Percentiles rank a stretch among this genome's conserved stretches.
Conservation (phyloP, 2,888 invertebrate genomes). For the Dynastes maya region DNA sequence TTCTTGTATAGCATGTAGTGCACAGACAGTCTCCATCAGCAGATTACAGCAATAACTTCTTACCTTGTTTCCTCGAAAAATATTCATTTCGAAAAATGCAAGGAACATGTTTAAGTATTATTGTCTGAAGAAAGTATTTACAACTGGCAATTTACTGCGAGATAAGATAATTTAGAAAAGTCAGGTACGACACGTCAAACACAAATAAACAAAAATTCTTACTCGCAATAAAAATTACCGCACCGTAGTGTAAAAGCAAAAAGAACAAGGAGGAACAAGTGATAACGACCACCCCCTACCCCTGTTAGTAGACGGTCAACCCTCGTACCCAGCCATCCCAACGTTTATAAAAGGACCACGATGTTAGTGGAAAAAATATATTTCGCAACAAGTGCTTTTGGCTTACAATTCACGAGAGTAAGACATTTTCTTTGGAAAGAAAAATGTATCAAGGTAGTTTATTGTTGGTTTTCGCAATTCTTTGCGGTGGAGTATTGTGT, state of each 20-base stretch:
- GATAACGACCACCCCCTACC: slow-evolving; percentile 14
- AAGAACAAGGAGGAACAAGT: background rate
- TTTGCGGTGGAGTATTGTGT: slow-evolving; percentile 17
- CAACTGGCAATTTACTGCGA: background rate
- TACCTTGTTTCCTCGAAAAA: background rate
- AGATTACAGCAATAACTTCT: background rate
- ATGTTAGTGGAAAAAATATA: slow-evolving; percentile 1
- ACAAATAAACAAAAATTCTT: slow-evolving; percentile 32
- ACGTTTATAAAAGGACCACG: slow-evolving; percentile 29
- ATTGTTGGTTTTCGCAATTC: slow-evolving; percentile 7
- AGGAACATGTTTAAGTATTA: background rate
- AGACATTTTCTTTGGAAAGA: background rate
- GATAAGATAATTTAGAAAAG: slow-evolving; percentile 19
- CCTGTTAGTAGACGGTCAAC: background rate
- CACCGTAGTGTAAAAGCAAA: background rate
- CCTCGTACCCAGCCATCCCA: background rate
- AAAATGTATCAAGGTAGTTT: slow-evolving; percentile 15
- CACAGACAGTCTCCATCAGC: too few relatives aligned
- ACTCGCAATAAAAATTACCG: slow-evolving; percentile 26
- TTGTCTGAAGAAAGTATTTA: background rate
- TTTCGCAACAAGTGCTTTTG: slow-evolving; percentile 42
- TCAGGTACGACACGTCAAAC: background rate
- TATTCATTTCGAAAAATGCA: background rate
- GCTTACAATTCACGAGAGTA: background rate
- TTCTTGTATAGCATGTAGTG: too few relatives aligned